Base-by-base conservation (phyloP, 1,140 invertebrate species). In the Caenorhabditis briggsae region DNA sequence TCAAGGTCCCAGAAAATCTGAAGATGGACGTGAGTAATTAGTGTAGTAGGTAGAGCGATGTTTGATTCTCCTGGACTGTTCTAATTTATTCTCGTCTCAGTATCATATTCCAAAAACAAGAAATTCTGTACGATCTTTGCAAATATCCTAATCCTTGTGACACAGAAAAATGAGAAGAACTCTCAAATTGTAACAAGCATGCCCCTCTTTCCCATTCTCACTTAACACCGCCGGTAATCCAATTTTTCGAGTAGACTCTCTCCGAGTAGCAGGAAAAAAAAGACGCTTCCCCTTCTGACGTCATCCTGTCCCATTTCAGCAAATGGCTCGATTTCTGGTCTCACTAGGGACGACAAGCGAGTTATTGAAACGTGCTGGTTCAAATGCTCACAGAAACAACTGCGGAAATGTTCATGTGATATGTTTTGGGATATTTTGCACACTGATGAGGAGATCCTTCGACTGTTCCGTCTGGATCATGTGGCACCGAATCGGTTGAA, bases 291-390 rank as follows among this genome's bases (percentile, higher is more conserved):
- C 14, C n/a, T 78, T 48, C 33, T 78, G 70, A 78, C 70, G 70
- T 78, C 70, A 78, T 78, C 8, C 12, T 33, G 33, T 23, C 48
- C 46, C 65, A 53, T 74, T 85, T 78, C 43, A 85, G 84, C 65
- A 41, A 85, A 85, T 58, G 85, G 85, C 12, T 86, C 85, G 23
- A 86, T 86, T 56, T 86, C 85, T 55, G 85, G 85, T 20, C 55
- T 86, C 16, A 55, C 85, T 56, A 55, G 85, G 20, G 85, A 86
- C 41, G 85, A 86, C 50, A 86, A 86, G 50, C 55, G 85, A 83
- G 82, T 86, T 33, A 86, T 86, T 56, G 74, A 86, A 59, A 50
- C 70, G 53, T 86, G 85, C 25, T 86, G 85, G 85, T 70, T 86
- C 9, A 86, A 86, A 74, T 86, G 85, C 48, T 78, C 74, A 12